Conservation (phyloP, 2,113 vertebrate species). For the Equus przewalskii region DNA sequence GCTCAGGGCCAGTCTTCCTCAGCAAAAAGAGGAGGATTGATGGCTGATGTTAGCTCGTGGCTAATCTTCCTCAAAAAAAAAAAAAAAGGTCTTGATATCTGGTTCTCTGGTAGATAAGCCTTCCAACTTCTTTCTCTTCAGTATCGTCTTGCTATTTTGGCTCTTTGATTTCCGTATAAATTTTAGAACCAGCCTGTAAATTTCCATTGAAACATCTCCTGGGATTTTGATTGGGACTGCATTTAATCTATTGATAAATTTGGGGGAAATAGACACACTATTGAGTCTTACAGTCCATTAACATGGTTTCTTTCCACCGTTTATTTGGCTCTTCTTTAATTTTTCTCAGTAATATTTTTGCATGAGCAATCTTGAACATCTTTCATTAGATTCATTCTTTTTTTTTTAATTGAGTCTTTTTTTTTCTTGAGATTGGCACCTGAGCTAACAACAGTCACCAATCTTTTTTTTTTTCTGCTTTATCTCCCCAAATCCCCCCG, state of each 20-base stretch:
- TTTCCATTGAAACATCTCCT: neutral
- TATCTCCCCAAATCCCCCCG: too few species aligned
- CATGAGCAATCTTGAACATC: neutral
- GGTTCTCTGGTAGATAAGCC: neutral
- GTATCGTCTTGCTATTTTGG: neutral
- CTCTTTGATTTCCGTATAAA: neutral
- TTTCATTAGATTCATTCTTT: neutral
- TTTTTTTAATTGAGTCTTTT: too few species aligned
- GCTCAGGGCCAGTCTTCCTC: too few species aligned
- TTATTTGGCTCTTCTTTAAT: neutral
- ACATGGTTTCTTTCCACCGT: neutral
- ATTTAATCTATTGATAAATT: neutral
- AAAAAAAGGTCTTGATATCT: neutral
- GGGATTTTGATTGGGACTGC: neutral
- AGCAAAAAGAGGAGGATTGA: too few species aligned
- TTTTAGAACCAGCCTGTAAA: conserved; percentile 39
- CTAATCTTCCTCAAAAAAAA: too few species aligned
- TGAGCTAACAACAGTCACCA: too few species aligned
- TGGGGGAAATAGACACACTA: neutral
- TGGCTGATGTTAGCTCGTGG: too few species aligned
- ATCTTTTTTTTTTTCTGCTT: too few species aligned
- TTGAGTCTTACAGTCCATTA: neutral
- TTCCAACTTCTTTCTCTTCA: neutral
- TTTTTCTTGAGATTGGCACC: too few species aligned
- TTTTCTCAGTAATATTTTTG: neutral